Evolutionary conservation across 2,888 invertebrate genomes (phyloP), one percentile per base, ranked within the genome.

Genomic region (Erebia palarica): DNA sequence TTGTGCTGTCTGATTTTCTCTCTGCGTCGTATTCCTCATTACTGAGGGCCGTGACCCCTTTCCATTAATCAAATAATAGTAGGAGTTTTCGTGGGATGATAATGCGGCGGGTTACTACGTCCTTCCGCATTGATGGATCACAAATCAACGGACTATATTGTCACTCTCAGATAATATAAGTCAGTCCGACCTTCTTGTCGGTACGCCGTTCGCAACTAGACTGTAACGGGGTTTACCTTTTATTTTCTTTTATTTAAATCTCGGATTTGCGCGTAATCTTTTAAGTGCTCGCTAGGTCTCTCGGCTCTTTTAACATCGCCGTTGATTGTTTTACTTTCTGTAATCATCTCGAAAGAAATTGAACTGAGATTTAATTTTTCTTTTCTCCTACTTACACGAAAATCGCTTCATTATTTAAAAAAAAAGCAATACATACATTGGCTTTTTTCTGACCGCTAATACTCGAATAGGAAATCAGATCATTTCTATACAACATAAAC

Each of bases 281-380:
- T 67, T 67, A 67, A 67, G 67, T 67, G 67, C 67, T 59, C 58
- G 58, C 58, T 18, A 42, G 67, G 67, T 67, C 58, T 49, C 65
- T 55, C 59, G 65, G 59, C 67, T 71, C 49, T 63, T 69, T 72
- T 57, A 65, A 72, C 64, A 65, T 70, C 64, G 58, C 66, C 63
- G 70, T 66, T 68, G 55, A 69, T 71, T 68, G 63, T 68, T 72
- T 69, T 49, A 44, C 27, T 67, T 63, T 18, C 18, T 57, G 47
- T 57, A 69, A 63, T 57, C 65, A 65, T 36, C 63, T 21, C 16
- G 47, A 49, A 63, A 21, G 44, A 21, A 49, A 21, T 3, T 47
- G 16, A 60, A 60, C 61, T 7, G 44, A 61, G 44, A 1, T 63
- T 21, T 21, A 21, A 47, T 49, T 63, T 47, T 63, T 49, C 14